Evolutionary conservation across 1,140 invertebrate genomes (phyloP), one percentile per base, ranked within the genome.

Genomic region (Archivesica marissinica): DNA sequence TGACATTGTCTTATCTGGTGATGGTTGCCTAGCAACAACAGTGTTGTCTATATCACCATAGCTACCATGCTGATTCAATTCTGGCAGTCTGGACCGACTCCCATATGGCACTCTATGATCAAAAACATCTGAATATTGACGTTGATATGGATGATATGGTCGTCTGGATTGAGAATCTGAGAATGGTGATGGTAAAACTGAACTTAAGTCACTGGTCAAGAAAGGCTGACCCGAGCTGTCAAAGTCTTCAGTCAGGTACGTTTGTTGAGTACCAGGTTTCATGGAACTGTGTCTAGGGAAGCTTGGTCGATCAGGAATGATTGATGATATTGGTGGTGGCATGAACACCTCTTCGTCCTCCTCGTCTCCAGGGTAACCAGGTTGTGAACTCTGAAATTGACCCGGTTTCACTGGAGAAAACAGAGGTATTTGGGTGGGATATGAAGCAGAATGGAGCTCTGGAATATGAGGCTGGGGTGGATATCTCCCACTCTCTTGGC

Each of bases 151-250:
- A 23, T 75, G 68, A 61, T 75, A 79, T 75, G 66, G 68, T 35
- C 59, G 44, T 54, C 80, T 66, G 54, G 44, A 64, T 15, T 80
- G 70, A n/a, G 30, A 75, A 50, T 89, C 87, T 33, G 82, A 78
- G 41, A 88, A 89, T 33, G 87, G 84, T 7, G 90, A 90, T 33
- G 89, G 91, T 56, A 90, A 74, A 35, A 93, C 92, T 20, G 92
- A 93, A 77, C 91, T 92, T 79, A 93, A 90, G 83, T 93, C 91
- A 61, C 88, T 85, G 11, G 89, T 54, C 38, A 77, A 75, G 52
- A 90, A 90, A 20, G 87, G 87, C 39, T 78, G 80, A 52, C 74
- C 28, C 20, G 74, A 70, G 56, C 41, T 59, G 59, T 85, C 61
- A 56, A 85, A 39, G 44, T 85, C 87, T 28, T 86, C 87, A 30